phyloP scores from a whole-genome alignment of 2,888 invertebrate genomes.

The Protula sp. region DNA sequence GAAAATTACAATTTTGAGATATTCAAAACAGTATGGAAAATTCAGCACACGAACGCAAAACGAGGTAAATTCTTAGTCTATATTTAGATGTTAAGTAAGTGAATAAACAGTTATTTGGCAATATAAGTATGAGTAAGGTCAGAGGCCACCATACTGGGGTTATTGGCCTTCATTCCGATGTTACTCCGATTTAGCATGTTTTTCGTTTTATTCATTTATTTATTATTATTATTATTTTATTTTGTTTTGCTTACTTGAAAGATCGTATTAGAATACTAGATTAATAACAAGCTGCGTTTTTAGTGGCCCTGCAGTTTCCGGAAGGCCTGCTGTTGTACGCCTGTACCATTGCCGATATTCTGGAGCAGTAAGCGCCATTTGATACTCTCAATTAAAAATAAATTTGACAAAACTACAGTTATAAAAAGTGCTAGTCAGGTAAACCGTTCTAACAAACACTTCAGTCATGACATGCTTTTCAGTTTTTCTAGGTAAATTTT shows the following conservation, averaged over 20 bases:
- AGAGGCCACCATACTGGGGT: no score
- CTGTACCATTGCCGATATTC: conserved; percentile 86
- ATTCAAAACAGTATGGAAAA: conserved; percentile 95
- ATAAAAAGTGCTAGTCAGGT: no score
- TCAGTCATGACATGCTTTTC: no score
- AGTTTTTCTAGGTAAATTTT: not conserved
- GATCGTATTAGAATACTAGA: not conserved
- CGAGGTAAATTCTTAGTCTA: conserved; percentile 53
- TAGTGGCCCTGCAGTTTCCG: conserved; percentile 91
- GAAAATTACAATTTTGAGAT: conserved; percentile 97
- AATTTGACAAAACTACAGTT: no score
- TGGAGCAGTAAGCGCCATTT: conserved; percentile 60
- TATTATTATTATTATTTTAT: not conserved
- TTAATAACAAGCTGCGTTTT: conserved; percentile 18
- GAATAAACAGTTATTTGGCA: no score
- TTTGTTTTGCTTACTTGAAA: not conserved
- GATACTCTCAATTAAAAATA: no score
- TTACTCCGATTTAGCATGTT: no score
- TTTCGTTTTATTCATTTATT: not conserved
- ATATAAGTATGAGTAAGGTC: no score
- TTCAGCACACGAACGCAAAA: conserved; percentile 74
- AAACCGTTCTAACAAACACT: no score
- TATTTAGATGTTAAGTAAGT: not conserved
- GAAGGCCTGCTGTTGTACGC: conserved; percentile 90
- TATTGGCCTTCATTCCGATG: no score